Conservation (phyloP, 2,888 invertebrate genomes). For the Hipparchia sbordonii region DNA sequence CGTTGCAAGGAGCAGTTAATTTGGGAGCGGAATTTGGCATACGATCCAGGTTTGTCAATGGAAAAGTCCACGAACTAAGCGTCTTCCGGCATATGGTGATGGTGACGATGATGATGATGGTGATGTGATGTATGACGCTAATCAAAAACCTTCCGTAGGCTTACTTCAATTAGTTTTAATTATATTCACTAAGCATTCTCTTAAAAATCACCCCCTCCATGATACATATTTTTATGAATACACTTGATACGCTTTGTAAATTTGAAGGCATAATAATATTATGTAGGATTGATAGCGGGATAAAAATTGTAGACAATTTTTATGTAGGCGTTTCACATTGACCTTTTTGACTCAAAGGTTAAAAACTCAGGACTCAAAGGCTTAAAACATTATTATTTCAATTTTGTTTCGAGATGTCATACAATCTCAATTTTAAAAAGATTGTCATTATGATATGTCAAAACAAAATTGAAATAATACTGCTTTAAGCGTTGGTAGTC, state of each 20-base stretch:
- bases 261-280: constrained; percentile 26
- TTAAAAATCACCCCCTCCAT: constrained; percentile 23
- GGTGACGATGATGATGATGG: not conserved
- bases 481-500: too few species aligned
- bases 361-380: too few species aligned
- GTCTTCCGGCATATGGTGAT: constrained; percentile 5
- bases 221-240: constrained; percentile 23
- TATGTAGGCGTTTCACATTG: not conserved
- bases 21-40: not conserved
- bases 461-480: too few species aligned
- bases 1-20: not conserved
- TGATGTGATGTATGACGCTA: not conserved
- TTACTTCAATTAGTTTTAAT: constrained; percentile 27
- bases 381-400: too few species aligned
- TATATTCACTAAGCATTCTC: constrained; percentile 24
- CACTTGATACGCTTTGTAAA: constrained; percentile 35
- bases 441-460: too few species aligned
- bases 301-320: constrained; percentile 6
- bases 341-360: not conserved
- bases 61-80: not conserved
- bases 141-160: constrained; percentile 40
- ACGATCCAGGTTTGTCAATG: not conserved
- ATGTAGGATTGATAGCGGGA: constrained; percentile 26
- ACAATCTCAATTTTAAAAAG: too few species aligned
- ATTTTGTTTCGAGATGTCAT: too few species aligned